phyloP scores from a whole-genome alignment of 2,113 vertebrate genomes.

The Poecile atricapillus region DNA sequence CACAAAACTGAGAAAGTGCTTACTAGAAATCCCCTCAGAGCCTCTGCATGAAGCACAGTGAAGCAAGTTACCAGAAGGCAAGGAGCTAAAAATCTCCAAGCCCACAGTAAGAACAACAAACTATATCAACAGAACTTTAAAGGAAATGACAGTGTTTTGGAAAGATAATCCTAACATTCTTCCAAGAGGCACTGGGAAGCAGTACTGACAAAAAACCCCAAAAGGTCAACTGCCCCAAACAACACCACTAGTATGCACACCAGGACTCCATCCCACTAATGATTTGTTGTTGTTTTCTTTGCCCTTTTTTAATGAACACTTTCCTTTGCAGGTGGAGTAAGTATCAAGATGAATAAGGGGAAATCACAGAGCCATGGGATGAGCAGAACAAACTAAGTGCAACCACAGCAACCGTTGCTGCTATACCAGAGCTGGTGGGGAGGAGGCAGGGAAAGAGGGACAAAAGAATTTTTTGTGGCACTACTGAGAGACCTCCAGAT shows the following conservation, averaged over 20 bases:
- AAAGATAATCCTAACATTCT: not conserved
- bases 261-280: not conserved
- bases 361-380: not conserved
- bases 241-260: not conserved
- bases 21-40: not conserved
- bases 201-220: not conserved
- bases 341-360: not conserved
- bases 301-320: no score
- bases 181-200: not conserved
- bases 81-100: not conserved
- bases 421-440: fast-evolving
- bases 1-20: not conserved
- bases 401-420: not conserved
- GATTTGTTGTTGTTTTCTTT: not conserved
- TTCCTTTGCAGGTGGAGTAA: not conserved
- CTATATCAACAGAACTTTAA: not conserved
- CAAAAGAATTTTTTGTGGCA: not conserved
- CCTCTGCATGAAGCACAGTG: not conserved
- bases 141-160: not conserved
- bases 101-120: not conserved
- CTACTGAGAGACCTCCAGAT: not conserved
- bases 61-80: not conserved
- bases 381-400: not conserved
- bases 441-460: not conserved
- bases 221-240: not conserved